phyloP scores from a whole-genome alignment of 2,888 invertebrate species.

The Aphodius granarius region DNA sequence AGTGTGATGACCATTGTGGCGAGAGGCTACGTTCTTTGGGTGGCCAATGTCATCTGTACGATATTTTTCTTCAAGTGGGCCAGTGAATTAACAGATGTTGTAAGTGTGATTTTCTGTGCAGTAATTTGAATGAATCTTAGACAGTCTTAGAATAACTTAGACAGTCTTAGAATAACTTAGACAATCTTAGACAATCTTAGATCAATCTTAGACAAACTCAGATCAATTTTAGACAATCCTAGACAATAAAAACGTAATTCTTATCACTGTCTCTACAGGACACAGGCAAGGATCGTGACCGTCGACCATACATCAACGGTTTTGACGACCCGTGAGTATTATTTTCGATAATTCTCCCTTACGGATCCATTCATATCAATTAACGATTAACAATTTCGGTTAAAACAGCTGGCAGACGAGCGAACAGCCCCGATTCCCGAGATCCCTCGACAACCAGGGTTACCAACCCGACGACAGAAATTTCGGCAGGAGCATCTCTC shows the following conservation, averaged over 20 bases:
- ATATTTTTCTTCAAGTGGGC: conserved; percentile 9
- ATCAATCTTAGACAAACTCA: too few species aligned
- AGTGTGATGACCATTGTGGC: conserved; percentile 47
- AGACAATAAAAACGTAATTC: not conserved
- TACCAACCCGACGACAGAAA: conserved; percentile 1
- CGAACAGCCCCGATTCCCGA: not conserved
- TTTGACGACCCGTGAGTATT: not conserved
- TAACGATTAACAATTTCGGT: not conserved
- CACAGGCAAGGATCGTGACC: not conserved
- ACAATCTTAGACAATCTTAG: too few species aligned
- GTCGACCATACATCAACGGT: not conserved
- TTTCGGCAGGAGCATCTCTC: not conserved
- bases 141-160: too few species aligned
- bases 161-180: too few species aligned
- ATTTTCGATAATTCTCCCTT: not conserved
- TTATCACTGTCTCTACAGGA: not conserved
- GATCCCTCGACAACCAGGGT: not conserved
- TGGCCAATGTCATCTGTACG: conserved; percentile 45
- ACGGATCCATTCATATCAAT: too few species aligned
- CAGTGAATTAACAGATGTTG: not conserved
- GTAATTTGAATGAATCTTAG: too few species aligned
- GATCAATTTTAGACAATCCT: too few species aligned
- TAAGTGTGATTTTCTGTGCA: too few species aligned
- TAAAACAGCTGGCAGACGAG: not conserved
- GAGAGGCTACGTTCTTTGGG: conserved; percentile 51